phyloP scores from a whole-genome alignment of 1,140 invertebrate species.

The Caenorhabditis brenneri region DNA sequence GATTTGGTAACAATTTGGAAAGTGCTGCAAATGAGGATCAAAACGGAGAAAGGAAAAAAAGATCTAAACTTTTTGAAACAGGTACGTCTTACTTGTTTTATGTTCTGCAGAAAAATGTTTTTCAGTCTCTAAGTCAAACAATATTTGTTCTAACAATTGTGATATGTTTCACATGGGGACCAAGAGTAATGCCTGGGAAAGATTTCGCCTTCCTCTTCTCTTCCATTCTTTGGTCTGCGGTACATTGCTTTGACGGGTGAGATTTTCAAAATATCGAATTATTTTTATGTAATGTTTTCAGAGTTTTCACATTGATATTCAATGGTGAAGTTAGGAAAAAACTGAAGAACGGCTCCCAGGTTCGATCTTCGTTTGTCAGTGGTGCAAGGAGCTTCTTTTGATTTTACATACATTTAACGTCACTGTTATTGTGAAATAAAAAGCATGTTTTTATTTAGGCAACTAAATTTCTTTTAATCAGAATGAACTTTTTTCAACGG shows the following conservation, averaged over 20 bases:
- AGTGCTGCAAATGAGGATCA: background rate
- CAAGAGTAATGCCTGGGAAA: background rate
- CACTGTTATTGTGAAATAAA: background rate
- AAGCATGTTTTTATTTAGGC: too few relatives aligned
- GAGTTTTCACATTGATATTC: slow-evolving; percentile 10
- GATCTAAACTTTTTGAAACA: slow-evolving; percentile 25
- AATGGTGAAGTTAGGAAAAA: background rate
- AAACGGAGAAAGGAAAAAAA: background rate
- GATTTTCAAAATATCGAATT: background rate
- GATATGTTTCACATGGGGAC: slow-evolving; percentile 2
- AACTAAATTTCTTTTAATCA: too few relatives aligned
- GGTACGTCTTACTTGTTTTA: background rate
- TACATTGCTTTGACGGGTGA: slow-evolving; percentile 14
- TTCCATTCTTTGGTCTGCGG: slow-evolving; percentile 9
- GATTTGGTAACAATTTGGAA: background rate
- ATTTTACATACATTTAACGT: too few relatives aligned
- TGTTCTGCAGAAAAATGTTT: background rate
- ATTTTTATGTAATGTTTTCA: background rate
- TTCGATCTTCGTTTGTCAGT: background rate
- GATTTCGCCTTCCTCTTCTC: background rate
- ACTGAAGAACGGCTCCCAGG: background rate
- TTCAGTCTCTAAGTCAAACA: slow-evolving; percentile 21
- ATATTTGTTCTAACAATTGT: background rate
- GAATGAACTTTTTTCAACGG: too few relatives aligned
- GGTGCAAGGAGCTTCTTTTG: background rate